A percentile compares a stretch with the other conserved stretches of the same genome.
phyloP scores from a whole-genome alignment of 1,140 invertebrate species.

The Euura saliciscinereae region DNA sequence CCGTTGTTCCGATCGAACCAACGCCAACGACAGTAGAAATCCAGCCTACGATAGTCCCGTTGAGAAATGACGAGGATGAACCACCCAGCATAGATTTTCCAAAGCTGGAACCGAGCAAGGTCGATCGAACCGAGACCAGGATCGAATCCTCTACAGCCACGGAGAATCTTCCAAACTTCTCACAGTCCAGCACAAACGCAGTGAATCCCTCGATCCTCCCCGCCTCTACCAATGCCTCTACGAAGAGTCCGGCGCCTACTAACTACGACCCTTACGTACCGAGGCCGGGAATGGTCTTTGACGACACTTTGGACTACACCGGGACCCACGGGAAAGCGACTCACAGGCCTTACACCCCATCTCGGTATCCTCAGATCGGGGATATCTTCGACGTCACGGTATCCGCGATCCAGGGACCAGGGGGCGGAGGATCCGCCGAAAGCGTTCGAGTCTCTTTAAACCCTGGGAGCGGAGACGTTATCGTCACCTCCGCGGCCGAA shows the following conservation, averaged over 20 bases:
- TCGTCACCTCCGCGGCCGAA: slow-evolving; percentile 77
- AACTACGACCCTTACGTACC: slow-evolving; percentile 66
- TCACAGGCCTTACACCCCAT: slow-evolving; percentile 51
- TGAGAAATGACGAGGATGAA: slow-evolving; percentile 25
- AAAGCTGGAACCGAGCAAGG: background rate
- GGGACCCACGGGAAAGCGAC: slow-evolving; percentile 51
- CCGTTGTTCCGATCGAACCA: slow-evolving; percentile 50
- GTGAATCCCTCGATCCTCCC: background rate
- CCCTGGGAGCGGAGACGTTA: slow-evolving; percentile 63
- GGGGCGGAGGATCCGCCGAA: slow-evolving; percentile 54
- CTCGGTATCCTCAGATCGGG: slow-evolving; percentile 60
- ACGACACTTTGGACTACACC: slow-evolving; percentile 68
- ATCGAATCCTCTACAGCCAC: slow-evolving; percentile 3
- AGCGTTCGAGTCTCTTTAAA: slow-evolving; percentile 54
- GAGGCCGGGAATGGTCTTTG: slow-evolving; percentile 80
- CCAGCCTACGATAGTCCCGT: slow-evolving; percentile 36
- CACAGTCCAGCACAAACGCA: background rate
- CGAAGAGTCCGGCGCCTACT: slow-evolving; percentile 42
- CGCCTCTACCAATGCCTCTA: background rate
- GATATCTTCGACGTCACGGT: slow-evolving; percentile 89
- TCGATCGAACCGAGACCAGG: background rate
- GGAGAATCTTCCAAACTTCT: background rate
- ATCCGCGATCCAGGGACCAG: slow-evolving; percentile 84
- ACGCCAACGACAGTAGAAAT: slow-evolving; percentile 34
- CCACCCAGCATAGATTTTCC: background rate